Evolutionary conservation across 2,797 vertebrate species (phyloP), one percentile per base, ranked within the genome.

Genomic region (Columba guinea): DNA sequence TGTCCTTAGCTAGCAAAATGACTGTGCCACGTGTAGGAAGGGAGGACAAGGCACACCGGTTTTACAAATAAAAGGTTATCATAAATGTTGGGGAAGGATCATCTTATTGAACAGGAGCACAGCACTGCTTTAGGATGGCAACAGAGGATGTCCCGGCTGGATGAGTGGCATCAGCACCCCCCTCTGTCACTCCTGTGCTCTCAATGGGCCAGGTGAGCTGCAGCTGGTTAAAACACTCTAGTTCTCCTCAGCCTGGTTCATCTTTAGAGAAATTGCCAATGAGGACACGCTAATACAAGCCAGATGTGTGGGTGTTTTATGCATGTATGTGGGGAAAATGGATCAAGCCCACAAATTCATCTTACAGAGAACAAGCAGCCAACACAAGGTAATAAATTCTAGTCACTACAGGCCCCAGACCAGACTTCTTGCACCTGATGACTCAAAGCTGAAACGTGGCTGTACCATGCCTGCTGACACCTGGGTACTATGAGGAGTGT

Each of bases 341-440:
- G 73, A 93, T 84, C 89, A 56, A 85, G 21, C 79, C 85, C 87
- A 76, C 94, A 92, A 79, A 81, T 53, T 70, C 67, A 37, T 92
- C 88, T 64, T 23, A 32, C 60, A 14, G 32, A 94, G 71, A 67
- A 88, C 49, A n/a, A 56, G 90, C 80, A 83, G 94, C 77, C 91
- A 94, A 58, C 35, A 9, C 21, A 15, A 77, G 60, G 80, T 73
- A 77, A 80, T 53, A 80, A 68, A 77, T 93, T 94, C 95, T 68
- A 94, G 95, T 94, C 60, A 1, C 91, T 94, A 74, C 94, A 96
- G 77, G 95, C 77, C 89, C 83, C 75, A 79, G 85, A 94, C 73
- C 89, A 82, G 87, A 13, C 52, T 82, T 71, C 74, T 91, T 79
- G 88, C 83, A 78, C 59, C 44, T 0, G 4, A 79, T 96, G 93